Evolutionary conservation across 2,113 vertebrate genomes (phyloP), one percentile per base, ranked within the genome.

Genomic region (Cryptomyrus ogoouensis): DNA sequence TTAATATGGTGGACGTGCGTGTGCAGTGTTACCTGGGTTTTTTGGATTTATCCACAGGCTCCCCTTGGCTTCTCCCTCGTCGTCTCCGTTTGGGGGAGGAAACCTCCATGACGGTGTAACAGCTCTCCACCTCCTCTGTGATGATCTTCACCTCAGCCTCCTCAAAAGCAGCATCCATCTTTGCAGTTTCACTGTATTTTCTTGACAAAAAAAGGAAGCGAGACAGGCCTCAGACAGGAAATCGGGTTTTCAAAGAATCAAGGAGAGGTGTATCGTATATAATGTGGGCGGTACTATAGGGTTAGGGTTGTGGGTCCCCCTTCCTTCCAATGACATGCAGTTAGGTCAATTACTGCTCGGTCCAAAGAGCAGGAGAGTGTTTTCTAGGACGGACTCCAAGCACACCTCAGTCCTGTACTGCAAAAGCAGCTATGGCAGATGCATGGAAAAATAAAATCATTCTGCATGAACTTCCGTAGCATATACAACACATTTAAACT

Each of bases 11-110:
- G 44, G 42, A 3, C 0, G 10, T 89, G 35, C 24, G 19, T 27
- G n/a, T 66, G 17, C 21, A 5, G n/a, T 5, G 87, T 90, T 94
- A 99, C 98, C 98, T 96, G 88, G 98, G 98, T 86, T 98, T 99
- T 94, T 98, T 99, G 50, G 95, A 94, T 93, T 97, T 98, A 92
- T 97, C 97, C 53, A 94, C 94, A 50, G 93, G 95, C 90, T 97
- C 97, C 39, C 93, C 94, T 85, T 96, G 91, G 90, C 92, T 90
- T 96, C 97, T 98, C 86, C 95, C 96, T 90, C 96, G 97, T 91
- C 96, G 97, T 91, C 97, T 98, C 95, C 98, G 98, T 95, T 98
- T 98, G 7, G 96, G 95, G 0, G 97, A 95, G 24, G 96, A 95
- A 0, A 95, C 95, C 19, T 97, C 97, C 0, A 96, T 47, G 0